phyloP scores from a whole-genome alignment of 2,797 vertebrate species.

The Spinus pinus region DNA sequence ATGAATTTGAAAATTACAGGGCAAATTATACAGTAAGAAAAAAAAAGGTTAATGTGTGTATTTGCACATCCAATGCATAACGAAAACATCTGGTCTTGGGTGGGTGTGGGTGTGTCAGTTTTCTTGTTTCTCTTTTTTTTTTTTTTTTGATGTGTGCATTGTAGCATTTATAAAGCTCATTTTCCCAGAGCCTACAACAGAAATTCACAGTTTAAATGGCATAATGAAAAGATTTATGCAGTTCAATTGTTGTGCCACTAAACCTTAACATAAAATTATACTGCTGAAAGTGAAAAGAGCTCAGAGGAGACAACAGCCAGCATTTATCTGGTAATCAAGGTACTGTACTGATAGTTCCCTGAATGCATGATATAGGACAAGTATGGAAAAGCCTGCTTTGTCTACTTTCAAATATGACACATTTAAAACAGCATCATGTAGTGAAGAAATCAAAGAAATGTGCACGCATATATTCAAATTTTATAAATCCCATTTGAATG shows the following conservation, averaged over 20 bases:
- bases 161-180: not conserved
- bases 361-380: slow-evolving; percentile 26
- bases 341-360: not conserved
- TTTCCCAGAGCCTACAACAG: not conserved
- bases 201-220: slow-evolving; percentile 62
- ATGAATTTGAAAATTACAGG: slow-evolving; percentile 50
- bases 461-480: not conserved
- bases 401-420: not conserved
- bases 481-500: slow-evolving; percentile 5
- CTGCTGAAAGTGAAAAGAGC: slow-evolving; percentile 49
- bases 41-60: slow-evolving; percentile 12
- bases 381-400: not conserved
- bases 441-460: not conserved
- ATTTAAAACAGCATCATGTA: slow-evolving; percentile 25
- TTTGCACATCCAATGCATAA: slow-evolving; percentile 48
- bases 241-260: slow-evolving; percentile 62
- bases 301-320: slow-evolving; percentile 55
- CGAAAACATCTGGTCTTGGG: slow-evolving; percentile 46
- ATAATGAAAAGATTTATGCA: slow-evolving; percentile 70
- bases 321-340: slow-evolving; percentile 67
- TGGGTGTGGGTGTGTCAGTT: not conserved
- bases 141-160: not conserved
- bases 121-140: not conserved
- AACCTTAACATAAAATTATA: slow-evolving; percentile 75
- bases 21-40: slow-evolving; percentile 11